Conservation (phyloP, 2,888 invertebrate species). For the Operophtera brumata region DNA sequence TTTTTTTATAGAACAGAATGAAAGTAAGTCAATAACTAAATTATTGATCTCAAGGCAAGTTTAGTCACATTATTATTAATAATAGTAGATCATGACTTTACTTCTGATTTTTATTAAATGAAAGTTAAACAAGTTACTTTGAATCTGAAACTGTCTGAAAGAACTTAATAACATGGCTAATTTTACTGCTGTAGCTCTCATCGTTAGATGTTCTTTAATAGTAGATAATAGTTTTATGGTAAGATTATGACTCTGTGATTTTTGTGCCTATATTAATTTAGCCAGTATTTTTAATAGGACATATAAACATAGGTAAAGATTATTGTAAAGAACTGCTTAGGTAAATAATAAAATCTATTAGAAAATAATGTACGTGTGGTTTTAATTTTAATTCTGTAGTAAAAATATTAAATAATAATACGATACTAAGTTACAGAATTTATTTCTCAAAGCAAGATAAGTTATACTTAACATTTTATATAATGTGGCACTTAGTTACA, state of each 20-base stretch:
- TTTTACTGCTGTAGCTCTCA: background rate
- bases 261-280: slow-evolving; percentile 57
- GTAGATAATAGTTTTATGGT: background rate
- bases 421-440: background rate
- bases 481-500: slow-evolving; percentile 28
- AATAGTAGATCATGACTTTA: background rate
- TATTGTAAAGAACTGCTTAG: slow-evolving; percentile 3
- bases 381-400: background rate
- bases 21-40: slow-evolving; percentile 45
- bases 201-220: background rate
- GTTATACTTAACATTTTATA: slow-evolving; percentile 24
- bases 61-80: slow-evolving; percentile 49
- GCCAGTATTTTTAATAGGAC: slow-evolving; percentile 51
- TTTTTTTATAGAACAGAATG: slow-evolving; percentile 29
- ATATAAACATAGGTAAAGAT: background rate
- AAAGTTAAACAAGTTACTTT: background rate
- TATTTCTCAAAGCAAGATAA: slow-evolving; percentile 9
- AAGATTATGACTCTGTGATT: slow-evolving; percentile 52
- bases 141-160: background rate
- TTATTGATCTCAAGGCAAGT: slow-evolving; percentile 58
- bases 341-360: background rate
- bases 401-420: background rate
- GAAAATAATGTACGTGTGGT: background rate
- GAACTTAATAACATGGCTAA: background rate
- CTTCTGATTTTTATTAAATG: background rate